A percentile compares a stretch with the other conserved stretches of the same genome.
These are phyloP conservation scores for Arothron firmamentum DNA, from an alignment of 2,113 vertebrate genomes.

Conservation along the genomic window DNA sequence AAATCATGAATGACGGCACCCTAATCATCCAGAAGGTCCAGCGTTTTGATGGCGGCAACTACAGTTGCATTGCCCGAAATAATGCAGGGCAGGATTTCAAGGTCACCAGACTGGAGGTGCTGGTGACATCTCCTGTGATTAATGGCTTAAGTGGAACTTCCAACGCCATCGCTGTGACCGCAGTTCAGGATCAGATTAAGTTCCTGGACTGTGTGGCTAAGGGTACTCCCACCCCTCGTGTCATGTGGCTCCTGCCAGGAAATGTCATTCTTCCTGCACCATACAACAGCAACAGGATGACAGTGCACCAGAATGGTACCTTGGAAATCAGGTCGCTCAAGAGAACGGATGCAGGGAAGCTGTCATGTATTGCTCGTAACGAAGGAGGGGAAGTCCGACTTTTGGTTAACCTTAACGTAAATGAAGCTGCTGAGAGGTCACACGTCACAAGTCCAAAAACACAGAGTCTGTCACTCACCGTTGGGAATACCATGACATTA, in stretches of 20 bases:
- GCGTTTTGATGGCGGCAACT: conserved; percentile 86
- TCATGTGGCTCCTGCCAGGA: conserved; percentile 88
- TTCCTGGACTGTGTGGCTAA: conserved; percentile 80
- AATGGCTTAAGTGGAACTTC: conserved; percentile 69
- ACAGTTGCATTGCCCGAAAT: conserved; percentile 83
- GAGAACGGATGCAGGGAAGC: conserved; percentile 75
- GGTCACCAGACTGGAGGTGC: conserved; percentile 71
- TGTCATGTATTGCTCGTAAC: conserved; percentile 82
- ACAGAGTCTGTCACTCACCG: conserved; percentile 73
- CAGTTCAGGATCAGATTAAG: conserved; percentile 67
- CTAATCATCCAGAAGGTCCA: conserved; percentile 83
- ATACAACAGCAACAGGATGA: conserved; percentile 80
- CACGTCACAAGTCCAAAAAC: conserved; percentile 62
- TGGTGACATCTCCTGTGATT: conserved; percentile 78
- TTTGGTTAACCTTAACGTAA: conserved; percentile 77
- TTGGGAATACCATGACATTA: conserved; percentile 80
- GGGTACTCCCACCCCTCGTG: conserved; percentile 76
- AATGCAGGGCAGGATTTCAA: conserved; percentile 80
- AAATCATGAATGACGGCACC: conserved; percentile 78
- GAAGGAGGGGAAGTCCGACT: conserved; percentile 85
- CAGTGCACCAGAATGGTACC: conserved; percentile 86
- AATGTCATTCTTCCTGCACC: conserved; percentile 85
- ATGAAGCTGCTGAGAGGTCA: conserved; percentile 67
- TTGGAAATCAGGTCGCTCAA: conserved; percentile 79
- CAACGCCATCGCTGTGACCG: conserved; percentile 69